Conservation (phyloP, 2,888 invertebrate genomes). For the Globia sparganii region DNA sequence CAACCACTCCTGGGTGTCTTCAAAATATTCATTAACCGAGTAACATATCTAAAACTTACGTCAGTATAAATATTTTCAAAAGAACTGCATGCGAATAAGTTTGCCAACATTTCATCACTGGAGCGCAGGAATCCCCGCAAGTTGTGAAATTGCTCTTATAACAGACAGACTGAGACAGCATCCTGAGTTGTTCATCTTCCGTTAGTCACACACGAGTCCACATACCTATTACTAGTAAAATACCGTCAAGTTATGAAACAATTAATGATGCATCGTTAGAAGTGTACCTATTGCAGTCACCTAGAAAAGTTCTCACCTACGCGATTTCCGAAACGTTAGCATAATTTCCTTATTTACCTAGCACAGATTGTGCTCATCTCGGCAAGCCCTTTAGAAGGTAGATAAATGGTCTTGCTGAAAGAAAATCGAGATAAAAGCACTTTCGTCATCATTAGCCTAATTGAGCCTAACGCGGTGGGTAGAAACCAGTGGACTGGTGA, state of each 20-base stretch:
- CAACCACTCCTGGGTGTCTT: background rate
- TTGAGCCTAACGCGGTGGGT: background rate
- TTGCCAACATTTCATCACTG: background rate
- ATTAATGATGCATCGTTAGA: slow-evolving; percentile 24
- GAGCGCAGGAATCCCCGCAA: background rate
- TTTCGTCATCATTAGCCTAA: background rate
- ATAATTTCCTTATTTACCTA: slow-evolving; percentile 6
- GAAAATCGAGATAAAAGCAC: background rate
- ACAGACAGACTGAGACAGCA: background rate
- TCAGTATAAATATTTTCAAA: background rate
- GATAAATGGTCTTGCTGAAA: background rate
- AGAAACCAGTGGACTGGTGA: background rate
- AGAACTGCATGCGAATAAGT: background rate
- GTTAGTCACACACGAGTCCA: background rate
- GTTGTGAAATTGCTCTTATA: slow-evolving; percentile 10
- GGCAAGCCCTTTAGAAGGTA: background rate
- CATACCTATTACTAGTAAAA: background rate
- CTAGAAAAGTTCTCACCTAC: slow-evolving; percentile 28
- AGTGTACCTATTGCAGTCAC: background rate
- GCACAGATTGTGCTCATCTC: background rate
- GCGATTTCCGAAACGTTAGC: background rate
- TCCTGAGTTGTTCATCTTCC: background rate
- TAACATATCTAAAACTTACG: background rate
- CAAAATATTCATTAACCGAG: background rate
- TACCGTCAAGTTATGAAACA: slow-evolving; percentile 19